These are phyloP conservation scores for Trogon melanurus DNA, from an alignment of 2,113 vertebrate species.

Conservation along the genomic window DNA sequence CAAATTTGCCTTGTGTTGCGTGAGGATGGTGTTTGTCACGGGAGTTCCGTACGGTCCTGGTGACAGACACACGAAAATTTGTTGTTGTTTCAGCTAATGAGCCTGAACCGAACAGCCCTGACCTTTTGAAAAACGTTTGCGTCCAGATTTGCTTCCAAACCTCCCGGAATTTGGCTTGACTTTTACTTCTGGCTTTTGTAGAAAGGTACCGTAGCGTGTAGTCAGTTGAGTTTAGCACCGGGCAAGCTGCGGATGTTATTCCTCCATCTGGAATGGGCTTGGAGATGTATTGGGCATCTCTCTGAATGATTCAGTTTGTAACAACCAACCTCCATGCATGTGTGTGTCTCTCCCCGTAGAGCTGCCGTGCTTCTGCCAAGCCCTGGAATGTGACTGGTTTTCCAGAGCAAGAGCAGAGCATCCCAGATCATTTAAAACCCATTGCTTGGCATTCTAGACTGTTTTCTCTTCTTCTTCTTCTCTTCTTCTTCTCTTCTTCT, in stretches of 20 bases:
- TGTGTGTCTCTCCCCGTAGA: background rate
- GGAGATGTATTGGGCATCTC: background rate
- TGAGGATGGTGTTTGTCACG: background rate
- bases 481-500: no score
- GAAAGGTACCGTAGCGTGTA: background rate
- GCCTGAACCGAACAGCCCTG: background rate
- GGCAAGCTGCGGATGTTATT: background rate
- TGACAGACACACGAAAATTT: background rate
- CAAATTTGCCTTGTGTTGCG: background rate
- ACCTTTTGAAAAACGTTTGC: background rate
- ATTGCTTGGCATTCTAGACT: background rate
- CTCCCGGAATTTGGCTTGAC: background rate
- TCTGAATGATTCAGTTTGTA: background rate
- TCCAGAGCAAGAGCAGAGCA: background rate
- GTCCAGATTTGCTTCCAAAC: background rate
- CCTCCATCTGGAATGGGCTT: background rate
- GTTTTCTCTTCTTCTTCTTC: no score
- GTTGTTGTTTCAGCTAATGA: background rate
- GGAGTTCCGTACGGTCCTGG: background rate
- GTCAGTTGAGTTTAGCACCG: background rate
- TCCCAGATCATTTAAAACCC: background rate
- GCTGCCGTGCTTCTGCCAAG: background rate
- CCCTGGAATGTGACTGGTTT: background rate
- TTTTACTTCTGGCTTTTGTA: background rate
- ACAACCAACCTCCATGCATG: background rate